These are phyloP conservation scores for Torymus texanus DNA, from an alignment of 2,888 invertebrate species.

Conservation along the genomic window DNA sequence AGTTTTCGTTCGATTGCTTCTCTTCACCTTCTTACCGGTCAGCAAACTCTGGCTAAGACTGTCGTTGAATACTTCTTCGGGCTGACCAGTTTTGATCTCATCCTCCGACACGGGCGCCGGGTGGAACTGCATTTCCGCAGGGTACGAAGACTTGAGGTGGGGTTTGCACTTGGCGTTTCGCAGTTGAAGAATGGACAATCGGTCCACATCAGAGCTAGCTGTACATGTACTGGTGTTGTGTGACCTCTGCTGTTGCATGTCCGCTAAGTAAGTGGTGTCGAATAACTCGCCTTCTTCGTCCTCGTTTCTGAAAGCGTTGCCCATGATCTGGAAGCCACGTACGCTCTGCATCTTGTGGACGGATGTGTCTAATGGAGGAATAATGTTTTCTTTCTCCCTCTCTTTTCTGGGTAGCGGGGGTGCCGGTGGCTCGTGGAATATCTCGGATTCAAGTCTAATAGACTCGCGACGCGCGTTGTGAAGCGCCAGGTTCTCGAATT, in stretches of 20 bases:
- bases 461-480: conserved; percentile 39
- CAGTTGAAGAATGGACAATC: conserved; percentile 84
- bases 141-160: conserved; percentile 90
- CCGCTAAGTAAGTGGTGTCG: conserved; percentile 79
- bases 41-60: conserved; percentile 73
- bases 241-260: too few species aligned
- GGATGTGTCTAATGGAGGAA: too few species aligned
- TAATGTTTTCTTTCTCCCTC: too few species aligned
- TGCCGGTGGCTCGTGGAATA: too few species aligned
- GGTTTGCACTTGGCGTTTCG: conserved; percentile 90
- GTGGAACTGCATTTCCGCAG: conserved; percentile 86
- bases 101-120: conserved; percentile 79
- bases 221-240: too few species aligned
- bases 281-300: conserved; percentile 92
- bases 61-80: conserved; percentile 71
- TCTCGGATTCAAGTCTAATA: conserved; percentile 28
- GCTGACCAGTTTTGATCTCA: conserved; percentile 77
- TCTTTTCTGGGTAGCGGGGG: too few species aligned
- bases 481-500: conserved; percentile 48
- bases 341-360: conserved; percentile 67
- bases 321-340: conserved; percentile 71
- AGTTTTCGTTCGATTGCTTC: conserved; percentile 67
- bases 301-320: conserved; percentile 76
- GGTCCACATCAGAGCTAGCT: conserved; percentile 63
- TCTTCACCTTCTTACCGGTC: conserved; percentile 71